Evolutionary conservation across 53 echinoderm and acorn worm species (phyloP).

Genomic region (Actinopyga echinites): DNA sequence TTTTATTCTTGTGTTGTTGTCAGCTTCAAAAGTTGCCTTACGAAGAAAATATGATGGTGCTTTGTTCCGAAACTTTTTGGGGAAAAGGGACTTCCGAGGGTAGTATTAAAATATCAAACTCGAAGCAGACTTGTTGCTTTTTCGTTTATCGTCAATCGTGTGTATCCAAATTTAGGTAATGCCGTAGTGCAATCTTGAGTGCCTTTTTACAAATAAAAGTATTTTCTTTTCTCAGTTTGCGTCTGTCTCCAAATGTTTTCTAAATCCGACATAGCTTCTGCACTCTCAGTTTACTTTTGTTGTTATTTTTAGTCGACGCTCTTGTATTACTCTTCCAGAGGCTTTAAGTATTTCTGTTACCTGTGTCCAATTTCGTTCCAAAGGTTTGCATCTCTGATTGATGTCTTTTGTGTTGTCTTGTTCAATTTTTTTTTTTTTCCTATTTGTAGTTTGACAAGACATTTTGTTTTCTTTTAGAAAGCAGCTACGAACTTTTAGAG

Average conservation of each 20-base stretch:
- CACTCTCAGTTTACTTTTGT: no score
- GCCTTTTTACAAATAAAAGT: background rate
- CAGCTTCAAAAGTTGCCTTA: slow-evolving; percentile 45
- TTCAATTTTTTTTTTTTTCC: slow-evolving; percentile 19
- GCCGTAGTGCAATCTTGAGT: slow-evolving; percentile 31
- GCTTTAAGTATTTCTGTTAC: slow-evolving; percentile 21
- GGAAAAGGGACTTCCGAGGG: background rate
- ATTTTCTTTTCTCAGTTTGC: no score
- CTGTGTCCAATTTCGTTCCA: slow-evolving; percentile 35
- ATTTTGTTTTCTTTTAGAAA: slow-evolving; percentile 19
- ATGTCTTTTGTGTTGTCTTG: slow-evolving; percentile 20
- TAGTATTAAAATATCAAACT: background rate
- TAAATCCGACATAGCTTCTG: no score
- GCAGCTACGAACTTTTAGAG: slow-evolving; percentile 30
- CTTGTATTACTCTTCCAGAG: slow-evolving; percentile 11
- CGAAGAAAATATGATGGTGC: slow-evolving; percentile 27
- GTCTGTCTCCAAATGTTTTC: no score
- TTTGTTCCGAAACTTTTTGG: background rate
- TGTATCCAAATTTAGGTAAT: slow-evolving; percentile 15
- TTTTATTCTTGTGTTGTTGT: background rate
- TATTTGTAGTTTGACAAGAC: slow-evolving; percentile 10
- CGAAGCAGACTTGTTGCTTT: background rate
- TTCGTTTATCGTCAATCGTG: background rate
- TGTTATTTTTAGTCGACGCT: slow-evolving; percentile 1
- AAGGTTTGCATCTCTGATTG: background rate